A percentile compares a stretch with the other conserved stretches of the same genome.
Evolutionary conservation across 2,888 invertebrate genomes (phyloP).

Genomic region (Rotaria sp.): DNA sequence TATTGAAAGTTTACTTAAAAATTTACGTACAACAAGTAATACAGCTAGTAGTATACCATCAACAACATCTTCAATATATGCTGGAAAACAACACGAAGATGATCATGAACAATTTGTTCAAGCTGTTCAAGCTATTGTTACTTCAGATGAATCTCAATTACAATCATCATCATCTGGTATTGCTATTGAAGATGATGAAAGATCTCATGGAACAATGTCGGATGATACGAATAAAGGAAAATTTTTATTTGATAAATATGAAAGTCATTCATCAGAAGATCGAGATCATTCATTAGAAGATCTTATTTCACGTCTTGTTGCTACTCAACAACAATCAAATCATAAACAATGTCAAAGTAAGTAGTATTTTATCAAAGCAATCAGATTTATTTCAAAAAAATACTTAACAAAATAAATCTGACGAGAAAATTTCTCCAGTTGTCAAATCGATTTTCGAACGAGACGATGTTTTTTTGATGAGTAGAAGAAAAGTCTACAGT

Average conservation of each 20-base stretch:
- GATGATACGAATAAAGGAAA: not conserved
- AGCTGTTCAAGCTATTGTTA: conserved; percentile 9
- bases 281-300: conserved; percentile 29
- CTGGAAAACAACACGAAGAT: not conserved
- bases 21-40: not conserved
- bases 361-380: not conserved
- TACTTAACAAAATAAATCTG: too few species aligned
- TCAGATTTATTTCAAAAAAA: too few species aligned
- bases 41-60: not conserved
- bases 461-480: too few species aligned
- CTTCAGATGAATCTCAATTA: not conserved
- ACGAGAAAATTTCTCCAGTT: too few species aligned
- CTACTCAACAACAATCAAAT: conserved; percentile 4
- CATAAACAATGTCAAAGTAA: not conserved
- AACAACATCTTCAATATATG: not conserved
- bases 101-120: not conserved
- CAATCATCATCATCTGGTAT: not conserved
- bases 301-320: not conserved
- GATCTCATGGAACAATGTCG: not conserved
- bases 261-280: conserved; percentile 30
- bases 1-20: conserved; percentile 25
- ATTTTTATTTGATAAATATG: not conserved
- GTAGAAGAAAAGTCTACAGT: too few species aligned
- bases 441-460: too few species aligned
- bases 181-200: conserved; percentile 5